Base-by-base conservation (phyloP, 2,888 invertebrate genomes). In the Cheilosia pagana region DNA sequence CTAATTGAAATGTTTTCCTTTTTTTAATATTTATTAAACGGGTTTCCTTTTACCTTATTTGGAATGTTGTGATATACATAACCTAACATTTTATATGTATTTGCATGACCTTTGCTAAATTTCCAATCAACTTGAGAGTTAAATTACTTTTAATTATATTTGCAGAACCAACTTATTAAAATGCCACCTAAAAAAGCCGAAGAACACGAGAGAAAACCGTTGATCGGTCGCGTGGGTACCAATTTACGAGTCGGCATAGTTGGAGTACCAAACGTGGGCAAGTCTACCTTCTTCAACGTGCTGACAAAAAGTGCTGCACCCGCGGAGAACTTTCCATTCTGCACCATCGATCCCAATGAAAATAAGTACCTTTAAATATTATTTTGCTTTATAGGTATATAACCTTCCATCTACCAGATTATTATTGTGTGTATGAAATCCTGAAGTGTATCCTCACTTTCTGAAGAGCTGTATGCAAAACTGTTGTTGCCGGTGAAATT, bases 321-420 rank as follows among this genome's bases (percentile, higher is more conserved):
- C 71, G 99, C 99, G 65, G 99, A 99, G 92, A 99, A 99, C 92
- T 99, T 99, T 91, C 99, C 99, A 0, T 99, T 99, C 94, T 99
- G 99, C 94, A 99, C 99, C 92, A 99, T 99, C 91, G 99, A 99
- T 93, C 99, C 99, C 59, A 99, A 99, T 97, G 99, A 99, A 95
- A 99, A 98, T 98, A 97, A 98, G 98, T 98, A 96, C 95, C 71
- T 67, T 81, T 78, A 31, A 55, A 78, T 78, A 60, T 77, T 82
- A 43, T 79, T 62, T 55, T 55, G 10, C 28, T 78, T 63, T 77
- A 21, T n/a, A n/a, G n/a, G n/a, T 39, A 50, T 62, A 63, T 68
- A 39, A 57, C 43, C 16, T 74, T 52, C 28, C 35, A 31, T 63
- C 35, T 50, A 72, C 50, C 48, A 74, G 35, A 59, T 83, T 83